Base-by-base conservation (phyloP, 2,888 invertebrate species). In the Drosophila kambysellisi region DNA sequence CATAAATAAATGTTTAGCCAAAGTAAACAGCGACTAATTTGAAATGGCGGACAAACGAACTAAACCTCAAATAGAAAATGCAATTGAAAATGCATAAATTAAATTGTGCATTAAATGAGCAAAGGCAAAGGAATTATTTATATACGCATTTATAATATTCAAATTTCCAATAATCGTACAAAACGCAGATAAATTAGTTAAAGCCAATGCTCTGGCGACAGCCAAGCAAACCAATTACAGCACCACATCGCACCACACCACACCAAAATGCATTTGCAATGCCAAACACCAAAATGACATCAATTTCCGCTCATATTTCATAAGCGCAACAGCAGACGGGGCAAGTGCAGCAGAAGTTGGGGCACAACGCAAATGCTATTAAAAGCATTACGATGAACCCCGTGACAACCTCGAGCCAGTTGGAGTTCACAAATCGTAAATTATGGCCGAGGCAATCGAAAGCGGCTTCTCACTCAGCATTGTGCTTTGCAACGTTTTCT, bases 251-350 rank as follows among this genome's bases (percentile, higher is more conserved):
- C 25, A 25, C 25, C 25, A 25, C 57, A 46, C 41, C 20, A 62
- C 57, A 46, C 41, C 43, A 57, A 67, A 72, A 65, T 70, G 72
- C 70, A 79, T 66, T 72, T 68, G 69, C 77, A 68, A 70, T 73
- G 65, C 73, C 67, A 76, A 76, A 81, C 67, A 70, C 79, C 65
- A 63, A 77, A 74, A 70, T 70, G 74, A 74, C 81, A 83, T 83
- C 66, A 74, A 82, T 83, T 83, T 74, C 64, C 61, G 68, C 70
- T 68, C 78, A 83, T 82, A 82, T 83, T 82, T 82, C 84, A 81
- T 73, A 73, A 66, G 63, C 50, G 70, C 29, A 48, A 56, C 59
- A 41, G 50, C 59, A 57, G 61, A 37, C 7, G 15, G 25, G 15
- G 25, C 46, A 25, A 32, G 29, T 25, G 20, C 39, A 57, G n/a